A percentile compares a stretch with the other conserved stretches of the same genome.
Conservation (phyloP, 1,140 invertebrate species). For the Atta cephalotes region DNA sequence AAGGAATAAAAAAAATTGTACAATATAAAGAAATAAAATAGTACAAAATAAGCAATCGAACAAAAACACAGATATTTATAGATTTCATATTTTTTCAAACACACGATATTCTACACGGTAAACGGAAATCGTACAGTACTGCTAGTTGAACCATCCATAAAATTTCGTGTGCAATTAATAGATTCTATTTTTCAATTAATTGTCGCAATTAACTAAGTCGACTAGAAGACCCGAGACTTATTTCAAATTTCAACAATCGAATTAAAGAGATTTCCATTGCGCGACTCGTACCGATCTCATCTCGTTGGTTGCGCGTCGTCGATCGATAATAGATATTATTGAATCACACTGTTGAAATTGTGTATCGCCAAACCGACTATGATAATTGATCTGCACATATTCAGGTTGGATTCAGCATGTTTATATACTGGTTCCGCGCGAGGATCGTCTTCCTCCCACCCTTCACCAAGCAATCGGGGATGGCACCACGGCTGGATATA, state of each 20-base stretch:
- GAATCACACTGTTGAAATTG: slow-evolving; percentile 37
- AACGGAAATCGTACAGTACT: background rate
- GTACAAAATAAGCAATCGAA: background rate
- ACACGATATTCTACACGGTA: background rate
- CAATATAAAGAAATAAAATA: background rate
- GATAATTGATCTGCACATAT: slow-evolving; percentile 76
- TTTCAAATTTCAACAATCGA: background rate
- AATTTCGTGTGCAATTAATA: background rate
- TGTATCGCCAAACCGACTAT: slow-evolving; percentile 69
- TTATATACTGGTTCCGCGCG: slow-evolving; percentile 75
- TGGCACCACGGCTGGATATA: slow-evolving; percentile 59
- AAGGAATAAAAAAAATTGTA: background rate
- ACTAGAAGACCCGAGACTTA: background rate
- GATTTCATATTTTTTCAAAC: background rate
- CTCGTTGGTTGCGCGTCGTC: slow-evolving; percentile 48
- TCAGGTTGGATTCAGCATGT: slow-evolving; percentile 66
- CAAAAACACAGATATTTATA: background rate
- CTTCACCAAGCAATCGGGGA: slow-evolving; percentile 29
- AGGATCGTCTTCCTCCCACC: slow-evolving; percentile 80
- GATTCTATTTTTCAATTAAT: background rate
- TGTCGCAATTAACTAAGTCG: background rate
- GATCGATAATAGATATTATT: slow-evolving; percentile 45
- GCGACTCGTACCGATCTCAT: slow-evolving; percentile 74
- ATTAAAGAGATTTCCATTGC: background rate
- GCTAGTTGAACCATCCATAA: background rate